Conservation (phyloP, 2,113 vertebrate genomes). For the Perca flavescens region DNA sequence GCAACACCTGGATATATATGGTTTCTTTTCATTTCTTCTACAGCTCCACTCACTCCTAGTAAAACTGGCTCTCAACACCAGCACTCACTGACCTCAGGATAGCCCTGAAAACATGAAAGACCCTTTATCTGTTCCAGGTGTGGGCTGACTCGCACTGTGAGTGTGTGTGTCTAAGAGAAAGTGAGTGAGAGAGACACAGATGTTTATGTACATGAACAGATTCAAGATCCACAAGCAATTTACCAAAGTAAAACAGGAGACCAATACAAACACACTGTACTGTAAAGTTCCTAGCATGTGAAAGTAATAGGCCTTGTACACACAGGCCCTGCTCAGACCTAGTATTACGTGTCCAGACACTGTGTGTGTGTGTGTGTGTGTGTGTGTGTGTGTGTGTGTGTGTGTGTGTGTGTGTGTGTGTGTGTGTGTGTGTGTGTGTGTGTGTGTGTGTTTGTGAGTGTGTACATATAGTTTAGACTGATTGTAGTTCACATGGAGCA, state of each 20-base stretch:
- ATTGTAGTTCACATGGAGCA: slow-evolving; percentile 21
- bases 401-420: background rate
- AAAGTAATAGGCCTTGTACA: slow-evolving; percentile 48
- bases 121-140: slow-evolving; percentile 87
- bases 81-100: slow-evolving; percentile 83
- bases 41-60: slow-evolving; percentile 77
- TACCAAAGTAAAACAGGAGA: slow-evolving; percentile 60
- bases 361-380: background rate
- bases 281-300: slow-evolving; percentile 60
- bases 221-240: slow-evolving; percentile 65
- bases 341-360: slow-evolving; percentile 42
- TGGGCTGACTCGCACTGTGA: slow-evolving; percentile 69
- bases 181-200: slow-evolving; percentile 61
- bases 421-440: background rate
- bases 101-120: slow-evolving; percentile 85
- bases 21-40: slow-evolving; percentile 78
- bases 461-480: slow-evolving; percentile 29
- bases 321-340: slow-evolving; percentile 12
- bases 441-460: background rate
- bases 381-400: background rate
- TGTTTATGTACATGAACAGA: slow-evolving; percentile 66
- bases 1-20: slow-evolving; percentile 79
- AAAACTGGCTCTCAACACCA: slow-evolving; percentile 81
- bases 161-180: slow-evolving; percentile 47
- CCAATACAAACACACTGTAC: slow-evolving; percentile 44